These are phyloP conservation scores for Bubo bubo DNA, from an alignment of 2,113 vertebrate species.

Conservation along the genomic window DNA sequence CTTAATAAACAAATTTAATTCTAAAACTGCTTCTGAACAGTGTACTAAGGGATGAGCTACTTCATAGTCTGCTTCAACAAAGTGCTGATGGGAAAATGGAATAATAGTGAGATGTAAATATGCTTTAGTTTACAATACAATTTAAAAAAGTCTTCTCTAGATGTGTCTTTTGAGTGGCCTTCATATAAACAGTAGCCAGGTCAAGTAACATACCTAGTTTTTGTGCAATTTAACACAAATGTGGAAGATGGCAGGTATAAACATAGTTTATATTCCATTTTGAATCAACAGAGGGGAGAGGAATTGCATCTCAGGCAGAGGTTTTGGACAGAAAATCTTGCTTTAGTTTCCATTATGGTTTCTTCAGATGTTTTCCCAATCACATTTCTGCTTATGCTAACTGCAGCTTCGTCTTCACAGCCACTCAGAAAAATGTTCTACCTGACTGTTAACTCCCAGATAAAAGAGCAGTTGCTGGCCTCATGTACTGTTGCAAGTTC, in stretches of 20 bases:
- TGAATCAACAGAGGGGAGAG: background rate
- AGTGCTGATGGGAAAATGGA: background rate
- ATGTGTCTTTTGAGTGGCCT: background rate
- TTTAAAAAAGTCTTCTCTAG: background rate
- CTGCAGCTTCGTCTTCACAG: background rate
- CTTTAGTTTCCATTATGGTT: background rate
- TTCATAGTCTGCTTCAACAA: background rate
- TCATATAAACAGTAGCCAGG: background rate
- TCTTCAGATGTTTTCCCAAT: background rate
- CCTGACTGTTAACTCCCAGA: background rate
- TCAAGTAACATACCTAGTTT: background rate
- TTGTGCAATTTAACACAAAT: background rate
- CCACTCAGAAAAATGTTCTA: background rate
- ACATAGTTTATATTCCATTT: background rate
- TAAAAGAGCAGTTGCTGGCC: background rate
- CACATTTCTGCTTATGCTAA: background rate
- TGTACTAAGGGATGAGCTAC: background rate
- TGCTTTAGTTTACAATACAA: background rate
- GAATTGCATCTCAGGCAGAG: background rate
- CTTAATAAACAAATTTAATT: background rate
- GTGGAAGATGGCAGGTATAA: background rate
- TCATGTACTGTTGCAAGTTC: background rate
- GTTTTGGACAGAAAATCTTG: background rate
- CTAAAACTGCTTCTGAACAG: background rate
- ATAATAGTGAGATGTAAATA: background rate